Evolutionary conservation across 2,113 vertebrate species (phyloP).

Genomic region (Erpornis zantholeuca): DNA sequence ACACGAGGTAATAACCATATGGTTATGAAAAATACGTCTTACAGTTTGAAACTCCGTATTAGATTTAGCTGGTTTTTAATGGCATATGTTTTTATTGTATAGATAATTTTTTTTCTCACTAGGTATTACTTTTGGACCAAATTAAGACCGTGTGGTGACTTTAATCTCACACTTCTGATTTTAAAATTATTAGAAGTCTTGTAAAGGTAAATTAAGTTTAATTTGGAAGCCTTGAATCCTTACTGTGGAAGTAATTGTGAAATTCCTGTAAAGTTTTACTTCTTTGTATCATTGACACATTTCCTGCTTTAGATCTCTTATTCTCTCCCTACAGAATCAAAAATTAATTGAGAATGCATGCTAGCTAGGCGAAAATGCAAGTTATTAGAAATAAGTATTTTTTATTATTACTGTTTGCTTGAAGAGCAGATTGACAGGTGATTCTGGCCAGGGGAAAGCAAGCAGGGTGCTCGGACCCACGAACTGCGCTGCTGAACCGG

Average conservation of each 20-base stretch:
- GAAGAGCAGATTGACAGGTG: neutral
- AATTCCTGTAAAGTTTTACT: neutral
- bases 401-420: neutral
- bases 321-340: neutral
- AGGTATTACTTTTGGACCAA: neutral
- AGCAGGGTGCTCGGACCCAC: neutral
- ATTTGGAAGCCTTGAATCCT: neutral
- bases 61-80: conserved; percentile 10
- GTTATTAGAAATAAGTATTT: neutral
- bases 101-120: neutral
- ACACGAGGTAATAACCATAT: conserved; percentile 22
- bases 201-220: conserved; percentile 31
- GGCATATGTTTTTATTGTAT: conserved; percentile 23
- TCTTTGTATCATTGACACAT: neutral
- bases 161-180: conserved; percentile 19
- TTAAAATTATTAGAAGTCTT: conserved; percentile 22
- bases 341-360: neutral
- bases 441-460: neutral
- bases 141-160: neutral
- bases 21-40: conserved; percentile 51
- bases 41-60: neutral
- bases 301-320: neutral
- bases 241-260: neutral
- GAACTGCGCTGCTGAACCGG: neutral
- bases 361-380: neutral